Base-by-base conservation (phyloP, 37 sponge, comb jelly and placozoan species). In the Spongia lamella region DNA sequence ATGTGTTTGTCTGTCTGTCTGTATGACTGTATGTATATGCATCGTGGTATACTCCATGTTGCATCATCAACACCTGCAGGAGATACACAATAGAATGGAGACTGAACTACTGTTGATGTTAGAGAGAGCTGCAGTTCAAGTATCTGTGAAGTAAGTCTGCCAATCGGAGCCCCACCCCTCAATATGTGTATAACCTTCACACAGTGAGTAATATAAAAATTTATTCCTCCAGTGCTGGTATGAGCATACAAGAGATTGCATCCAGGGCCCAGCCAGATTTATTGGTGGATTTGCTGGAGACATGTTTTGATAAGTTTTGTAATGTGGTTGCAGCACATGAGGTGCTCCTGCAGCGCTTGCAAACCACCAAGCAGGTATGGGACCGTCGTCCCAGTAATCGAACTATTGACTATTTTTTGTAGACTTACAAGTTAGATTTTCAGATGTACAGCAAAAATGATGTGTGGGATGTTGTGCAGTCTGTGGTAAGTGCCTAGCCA, bases 301-400 rank as follows among this genome's bases (percentile, higher is more conserved):
- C 75, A 38, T 84, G 83, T 26, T 97, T 97, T 53, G 74, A 82
- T 56, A 83, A 86, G 64, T 97, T 91, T 64, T 40, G 81, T 16
- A 75, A 88, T 54, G 88, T 97, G 0, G 94, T 91, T 37, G 49
- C 50, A n/a, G 92, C 98, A 7, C 98, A 97, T 78, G 17, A 33
- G 37, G 63, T 86, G 40, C 63, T 94, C 33, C 82, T 94, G 78
- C 33, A 32, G 1, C 71, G 67, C 52, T 66, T 87, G 30, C 62
- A 80, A 32, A 61, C 64, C 21, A 53, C 69, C 47, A 84, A 75
- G 59, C 24, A 71, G 82, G 81, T 81, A 59, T 49, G 80, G 39
- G 47, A 38, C 62, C 3, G 19, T 26, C 5, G 22, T 6, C 16
- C 3, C 16, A 20, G 27, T 26, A 26, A 36, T 26, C 26, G 27